These are phyloP conservation scores for Cynopterus sphinx DNA, from an alignment of 2,797 vertebrate species.

Conservation along the genomic window DNA sequence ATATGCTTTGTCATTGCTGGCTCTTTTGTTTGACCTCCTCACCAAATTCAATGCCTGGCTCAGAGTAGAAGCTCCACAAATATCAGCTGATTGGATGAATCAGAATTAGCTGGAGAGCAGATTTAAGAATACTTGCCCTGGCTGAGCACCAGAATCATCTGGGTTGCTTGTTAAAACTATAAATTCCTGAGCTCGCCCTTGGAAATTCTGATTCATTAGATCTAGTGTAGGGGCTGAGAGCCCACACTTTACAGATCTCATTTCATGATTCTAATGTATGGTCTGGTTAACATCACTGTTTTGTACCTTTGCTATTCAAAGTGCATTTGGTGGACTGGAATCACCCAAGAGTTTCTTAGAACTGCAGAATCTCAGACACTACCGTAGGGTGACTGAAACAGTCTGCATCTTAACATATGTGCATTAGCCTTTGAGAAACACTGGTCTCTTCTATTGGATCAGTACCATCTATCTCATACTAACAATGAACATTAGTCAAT, in stretches of 20 bases:
- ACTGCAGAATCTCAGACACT: neutral
- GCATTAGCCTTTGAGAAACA: neutral
- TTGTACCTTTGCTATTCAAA: neutral
- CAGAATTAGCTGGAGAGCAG: slow-evolving; percentile 22
- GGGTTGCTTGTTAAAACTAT: neutral
- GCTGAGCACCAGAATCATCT: neutral
- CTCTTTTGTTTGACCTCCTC: neutral
- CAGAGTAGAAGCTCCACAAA: neutral
- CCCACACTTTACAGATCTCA: neutral
- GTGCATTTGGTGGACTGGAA: neutral
- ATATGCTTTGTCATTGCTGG: neutral
- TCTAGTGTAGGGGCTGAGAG: neutral
- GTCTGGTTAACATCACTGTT: neutral
- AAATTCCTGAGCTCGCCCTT: neutral
- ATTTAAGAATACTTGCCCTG: neutral
- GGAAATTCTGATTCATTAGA: slow-evolving; percentile 5
- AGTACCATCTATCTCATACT: neutral
- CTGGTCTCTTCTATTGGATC: neutral
- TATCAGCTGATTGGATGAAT: neutral
- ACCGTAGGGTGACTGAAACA: neutral
- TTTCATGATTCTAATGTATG: neutral
- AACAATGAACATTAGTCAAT: neutral
- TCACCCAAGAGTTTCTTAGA: neutral
- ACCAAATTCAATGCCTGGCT: neutral
- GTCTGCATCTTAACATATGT: neutral